Conservation (phyloP, 92 coral and sea anemone species). For the Zoanthus sociatus region DNA sequence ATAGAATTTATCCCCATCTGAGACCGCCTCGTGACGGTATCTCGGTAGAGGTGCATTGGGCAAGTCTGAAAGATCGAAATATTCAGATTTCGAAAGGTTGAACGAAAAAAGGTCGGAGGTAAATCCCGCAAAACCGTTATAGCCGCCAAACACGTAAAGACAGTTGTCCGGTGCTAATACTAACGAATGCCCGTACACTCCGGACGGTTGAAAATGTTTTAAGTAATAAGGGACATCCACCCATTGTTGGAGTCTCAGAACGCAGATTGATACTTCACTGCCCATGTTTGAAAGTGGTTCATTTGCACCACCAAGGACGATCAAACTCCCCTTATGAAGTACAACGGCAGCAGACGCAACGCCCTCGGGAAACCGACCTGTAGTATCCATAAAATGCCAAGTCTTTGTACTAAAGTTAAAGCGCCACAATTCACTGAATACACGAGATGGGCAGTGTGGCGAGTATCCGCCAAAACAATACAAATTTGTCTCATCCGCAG, state of each 20-base stretch:
- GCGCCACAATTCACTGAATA: slow-evolving; percentile 90
- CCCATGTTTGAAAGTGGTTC: slow-evolving; percentile 81
- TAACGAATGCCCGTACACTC: slow-evolving; percentile 92
- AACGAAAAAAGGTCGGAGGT: slow-evolving; percentile 71
- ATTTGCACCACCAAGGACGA: slow-evolving; percentile 94
- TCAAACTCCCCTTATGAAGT: slow-evolving; percentile 67
- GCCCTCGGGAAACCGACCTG: slow-evolving; percentile 76
- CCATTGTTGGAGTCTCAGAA: slow-evolving; percentile 69
- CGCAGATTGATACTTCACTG: slow-evolving; percentile 72
- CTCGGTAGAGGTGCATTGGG: slow-evolving; percentile 67
- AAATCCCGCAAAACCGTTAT: slow-evolving; percentile 71
- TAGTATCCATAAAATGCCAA: slow-evolving; percentile 73
- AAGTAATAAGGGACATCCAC: neutral
- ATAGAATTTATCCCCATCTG: slow-evolving; percentile 71
- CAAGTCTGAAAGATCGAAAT: slow-evolving; percentile 44
- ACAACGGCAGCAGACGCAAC: slow-evolving; percentile 91
- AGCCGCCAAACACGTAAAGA: slow-evolving; percentile 89
- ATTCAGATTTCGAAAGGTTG: slow-evolving; percentile 71
- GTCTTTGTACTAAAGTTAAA: slow-evolving; percentile 66
- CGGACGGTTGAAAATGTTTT: slow-evolving; percentile 55
- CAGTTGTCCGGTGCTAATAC: slow-evolving; percentile 79
- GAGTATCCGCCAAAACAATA: slow-evolving; percentile 92
- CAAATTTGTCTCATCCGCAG: slow-evolving; percentile 76
- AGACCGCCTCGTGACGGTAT: slow-evolving; percentile 88
- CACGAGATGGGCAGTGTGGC: slow-evolving; percentile 65